A percentile compares a stretch with the other conserved stretches of the same genome.
Evolutionary conservation across 2,797 vertebrate genomes (phyloP).

Genomic region (Platyrinchus mystaceus): DNA sequence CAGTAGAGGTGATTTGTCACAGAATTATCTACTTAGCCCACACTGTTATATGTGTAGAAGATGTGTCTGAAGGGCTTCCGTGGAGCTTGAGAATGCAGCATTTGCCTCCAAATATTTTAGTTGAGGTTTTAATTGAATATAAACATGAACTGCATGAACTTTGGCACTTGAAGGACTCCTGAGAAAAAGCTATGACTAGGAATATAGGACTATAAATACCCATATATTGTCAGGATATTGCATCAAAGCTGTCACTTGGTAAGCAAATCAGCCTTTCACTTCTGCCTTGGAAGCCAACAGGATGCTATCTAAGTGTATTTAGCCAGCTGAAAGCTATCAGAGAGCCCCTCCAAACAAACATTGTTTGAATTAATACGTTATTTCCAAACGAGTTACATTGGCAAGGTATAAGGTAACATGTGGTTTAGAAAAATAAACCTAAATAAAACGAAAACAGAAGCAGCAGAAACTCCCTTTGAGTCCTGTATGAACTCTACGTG

Average conservation of each 20-base stretch:
- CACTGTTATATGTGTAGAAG: background rate
- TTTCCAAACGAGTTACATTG: constrained; percentile 57
- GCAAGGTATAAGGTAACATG: constrained; percentile 55
- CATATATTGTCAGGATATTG: background rate
- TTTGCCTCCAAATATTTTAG: constrained; percentile 34
- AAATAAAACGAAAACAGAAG: constrained; percentile 64
- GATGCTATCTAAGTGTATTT: constrained; percentile 61
- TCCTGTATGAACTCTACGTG: constrained; percentile 19
- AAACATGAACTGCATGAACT: constrained; percentile 49
- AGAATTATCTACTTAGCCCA: background rate
- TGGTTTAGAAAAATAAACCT: constrained; percentile 67
- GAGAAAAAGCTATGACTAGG: background rate
- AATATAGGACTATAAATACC: background rate
- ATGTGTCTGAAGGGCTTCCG: constrained; percentile 28
- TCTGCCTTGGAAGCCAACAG: constrained; percentile 42
- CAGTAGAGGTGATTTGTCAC: background rate
- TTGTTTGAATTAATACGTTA: constrained; percentile 64
- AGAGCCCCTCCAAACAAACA: constrained; percentile 55
- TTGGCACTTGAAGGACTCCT: constrained; percentile 16
- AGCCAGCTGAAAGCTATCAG: constrained; percentile 68
- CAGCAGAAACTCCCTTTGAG: constrained; percentile 24
- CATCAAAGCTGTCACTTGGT: constrained; percentile 24
- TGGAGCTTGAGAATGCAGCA: background rate
- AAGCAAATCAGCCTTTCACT: constrained; percentile 28
- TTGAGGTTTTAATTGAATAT: constrained; percentile 24